phyloP scores from a whole-genome alignment of 2,888 invertebrate species.

The Hirtodrosophila alboralis region DNA sequence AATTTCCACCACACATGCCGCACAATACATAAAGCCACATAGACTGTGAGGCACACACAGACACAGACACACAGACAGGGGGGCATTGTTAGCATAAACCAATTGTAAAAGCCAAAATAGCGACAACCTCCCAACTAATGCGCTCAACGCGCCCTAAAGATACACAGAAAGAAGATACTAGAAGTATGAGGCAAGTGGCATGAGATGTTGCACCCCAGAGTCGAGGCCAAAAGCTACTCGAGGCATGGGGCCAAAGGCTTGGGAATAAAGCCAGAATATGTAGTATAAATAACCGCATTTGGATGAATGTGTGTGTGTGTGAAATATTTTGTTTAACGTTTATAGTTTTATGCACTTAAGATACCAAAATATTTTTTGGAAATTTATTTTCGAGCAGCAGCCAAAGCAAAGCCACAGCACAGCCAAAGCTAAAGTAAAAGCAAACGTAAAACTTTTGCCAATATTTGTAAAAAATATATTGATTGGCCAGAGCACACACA shows the following conservation, averaged over 20 bases:
- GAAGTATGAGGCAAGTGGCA: constrained; percentile 14
- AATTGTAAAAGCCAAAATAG: constrained; percentile 75
- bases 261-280: constrained; percentile 73
- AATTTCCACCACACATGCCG: constrained; percentile 57
- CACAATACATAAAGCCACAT: constrained; percentile 27
- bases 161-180: too few species aligned
- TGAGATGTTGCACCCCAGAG: constrained; percentile 38
- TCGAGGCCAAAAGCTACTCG: constrained; percentile 63
- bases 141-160: constrained; percentile 72
- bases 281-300: constrained; percentile 74
- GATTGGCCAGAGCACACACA: constrained; percentile 69
- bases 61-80: constrained; percentile 5
- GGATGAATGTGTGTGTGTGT: constrained; percentile 36
- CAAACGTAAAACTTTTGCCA: constrained; percentile 76
- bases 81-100: constrained; percentile 76
- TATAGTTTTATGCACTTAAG: constrained; percentile 79
- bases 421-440: constrained; percentile 64
- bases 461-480: constrained; percentile 80
- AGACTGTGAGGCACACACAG: too few species aligned
- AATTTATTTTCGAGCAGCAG: constrained; percentile 72
- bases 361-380: constrained; percentile 71
- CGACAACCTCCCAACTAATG: constrained; percentile 71
- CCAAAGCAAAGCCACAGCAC: constrained; percentile 42
- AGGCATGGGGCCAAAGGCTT: constrained; percentile 64
- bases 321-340: constrained; percentile 79